Percentiles rank a stretch among this genome's conserved stretches.
phyloP scores from a whole-genome alignment of 2,113 vertebrate genomes.

The Eubucco bourcierii region DNA sequence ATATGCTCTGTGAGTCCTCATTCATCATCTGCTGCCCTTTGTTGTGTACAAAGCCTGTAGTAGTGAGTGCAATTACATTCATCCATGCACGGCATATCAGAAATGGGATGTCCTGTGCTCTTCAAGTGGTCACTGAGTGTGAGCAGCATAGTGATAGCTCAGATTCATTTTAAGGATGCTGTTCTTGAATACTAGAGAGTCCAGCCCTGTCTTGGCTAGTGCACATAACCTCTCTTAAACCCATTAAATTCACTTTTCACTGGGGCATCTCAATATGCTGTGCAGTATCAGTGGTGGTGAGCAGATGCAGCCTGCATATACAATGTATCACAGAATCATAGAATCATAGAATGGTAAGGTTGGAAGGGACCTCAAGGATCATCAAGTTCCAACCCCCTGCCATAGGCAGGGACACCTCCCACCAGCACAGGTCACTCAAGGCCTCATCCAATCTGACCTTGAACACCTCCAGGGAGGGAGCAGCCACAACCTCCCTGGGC shows the following conservation, averaged over 20 bases:
- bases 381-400: too few species aligned
- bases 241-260: background rate
- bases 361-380: too few species aligned
- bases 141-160: background rate
- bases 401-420: too few species aligned
- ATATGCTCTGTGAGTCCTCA: background rate
- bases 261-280: background rate
- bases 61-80: background rate
- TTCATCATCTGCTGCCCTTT: conserved; percentile 38
- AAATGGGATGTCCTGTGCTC: background rate
- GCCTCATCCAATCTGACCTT: too few species aligned
- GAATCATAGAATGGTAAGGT: too few species aligned
- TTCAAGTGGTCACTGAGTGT: background rate
- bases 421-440: too few species aligned
- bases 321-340: too few species aligned
- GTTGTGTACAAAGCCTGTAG: conserved; percentile 6
- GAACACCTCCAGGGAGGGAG: too few species aligned
- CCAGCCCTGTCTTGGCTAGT: background rate
- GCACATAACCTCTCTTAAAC: background rate
- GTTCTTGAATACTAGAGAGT: background rate
- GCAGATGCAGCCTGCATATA: background rate
- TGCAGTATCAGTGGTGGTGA: background rate
- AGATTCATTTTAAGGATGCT: background rate
- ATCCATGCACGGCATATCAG: background rate
- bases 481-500: too few species aligned